These are phyloP conservation scores for Lepidocolaptes lacrymiger DNA, from an alignment of 2,797 vertebrate genomes.

Conservation along the genomic window DNA sequence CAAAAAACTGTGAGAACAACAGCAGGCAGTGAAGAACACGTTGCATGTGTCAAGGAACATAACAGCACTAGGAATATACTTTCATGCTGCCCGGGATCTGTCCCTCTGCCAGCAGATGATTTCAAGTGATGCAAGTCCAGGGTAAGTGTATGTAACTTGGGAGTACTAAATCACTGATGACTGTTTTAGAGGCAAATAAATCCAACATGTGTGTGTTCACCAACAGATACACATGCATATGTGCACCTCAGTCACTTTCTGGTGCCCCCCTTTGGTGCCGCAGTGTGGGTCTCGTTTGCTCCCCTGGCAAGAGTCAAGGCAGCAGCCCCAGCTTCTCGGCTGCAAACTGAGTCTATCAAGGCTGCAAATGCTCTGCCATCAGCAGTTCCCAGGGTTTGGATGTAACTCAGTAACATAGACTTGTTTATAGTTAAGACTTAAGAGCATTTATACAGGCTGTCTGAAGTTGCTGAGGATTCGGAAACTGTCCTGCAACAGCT, in stretches of 20 bases:
- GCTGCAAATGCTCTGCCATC: not conserved
- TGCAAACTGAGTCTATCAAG: rapidly evolving
- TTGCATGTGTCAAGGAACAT: not conserved
- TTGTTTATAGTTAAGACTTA: not conserved
- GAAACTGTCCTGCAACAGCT: not conserved
- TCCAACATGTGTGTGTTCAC: not conserved
- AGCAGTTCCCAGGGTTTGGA: not conserved
- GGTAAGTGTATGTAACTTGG: not conserved
- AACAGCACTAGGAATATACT: not conserved
- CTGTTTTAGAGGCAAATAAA: not conserved
- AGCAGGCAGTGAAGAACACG: not conserved
- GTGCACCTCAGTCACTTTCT: rapidly evolving
- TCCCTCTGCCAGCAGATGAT: not conserved
- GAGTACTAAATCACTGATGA: not conserved
- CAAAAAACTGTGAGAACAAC: not conserved
- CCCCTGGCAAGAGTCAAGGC: not conserved
- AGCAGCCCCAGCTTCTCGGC: not conserved
- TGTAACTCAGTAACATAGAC: not conserved
- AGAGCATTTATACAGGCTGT: not conserved
- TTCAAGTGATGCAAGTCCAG: not conserved
- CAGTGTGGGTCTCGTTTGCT: rapidly evolving
- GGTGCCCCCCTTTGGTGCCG: rapidly evolving
- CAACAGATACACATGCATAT: rapidly evolving
- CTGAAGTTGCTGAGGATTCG: not conserved
- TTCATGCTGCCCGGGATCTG: not conserved